A percentile compares a stretch with the other conserved stretches of the same genome.
These are phyloP conservation scores for Palythoa caribaeorum DNA, from an alignment of 92 coral and sea anemone genomes.

Conservation along the genomic window DNA sequence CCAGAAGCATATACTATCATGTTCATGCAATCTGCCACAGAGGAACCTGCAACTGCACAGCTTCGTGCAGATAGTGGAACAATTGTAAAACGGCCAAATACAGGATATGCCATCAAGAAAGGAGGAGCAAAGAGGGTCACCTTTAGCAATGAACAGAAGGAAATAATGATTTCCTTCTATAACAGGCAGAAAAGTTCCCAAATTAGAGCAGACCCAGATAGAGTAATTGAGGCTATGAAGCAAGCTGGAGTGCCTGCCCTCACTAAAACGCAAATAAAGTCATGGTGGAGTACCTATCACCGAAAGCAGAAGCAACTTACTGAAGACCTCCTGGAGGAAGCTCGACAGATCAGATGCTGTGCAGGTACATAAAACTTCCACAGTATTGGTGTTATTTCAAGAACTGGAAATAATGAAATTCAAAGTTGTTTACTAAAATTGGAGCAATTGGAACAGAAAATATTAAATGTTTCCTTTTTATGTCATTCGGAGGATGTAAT, in stretches of 20 bases:
- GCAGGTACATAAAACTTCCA: neutral
- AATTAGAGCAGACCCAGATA: slow-evolving; percentile 52
- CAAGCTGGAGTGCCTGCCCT: slow-evolving; percentile 54
- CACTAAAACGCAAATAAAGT: slow-evolving; percentile 61
- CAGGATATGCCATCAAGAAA: slow-evolving; percentile 42
- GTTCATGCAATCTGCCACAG: slow-evolving; percentile 29
- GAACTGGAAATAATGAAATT: neutral
- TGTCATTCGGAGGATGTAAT: neutral
- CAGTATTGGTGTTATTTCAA: slow-evolving; percentile 4
- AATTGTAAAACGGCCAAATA: neutral
- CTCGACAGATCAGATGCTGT: slow-evolving; percentile 17
- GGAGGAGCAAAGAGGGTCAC: slow-evolving; percentile 50
- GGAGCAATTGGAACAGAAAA: neutral
- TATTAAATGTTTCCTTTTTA: neutral
- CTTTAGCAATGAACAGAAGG: slow-evolving; percentile 60
- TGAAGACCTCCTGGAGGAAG: slow-evolving; percentile 51
- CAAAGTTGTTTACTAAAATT: neutral
- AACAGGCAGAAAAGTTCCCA: slow-evolving; percentile 40
- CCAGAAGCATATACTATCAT: slow-evolving; percentile 27
- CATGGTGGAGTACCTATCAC: slow-evolving; percentile 67
- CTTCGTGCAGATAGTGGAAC: neutral
- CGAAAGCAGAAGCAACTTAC: slow-evolving; percentile 67
- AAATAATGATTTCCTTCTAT: slow-evolving; percentile 54
- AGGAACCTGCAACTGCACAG: neutral
- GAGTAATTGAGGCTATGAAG: slow-evolving; percentile 53